These are phyloP conservation scores for Tinea pellionella DNA, from an alignment of 2,888 invertebrate genomes.

Conservation along the genomic window DNA sequence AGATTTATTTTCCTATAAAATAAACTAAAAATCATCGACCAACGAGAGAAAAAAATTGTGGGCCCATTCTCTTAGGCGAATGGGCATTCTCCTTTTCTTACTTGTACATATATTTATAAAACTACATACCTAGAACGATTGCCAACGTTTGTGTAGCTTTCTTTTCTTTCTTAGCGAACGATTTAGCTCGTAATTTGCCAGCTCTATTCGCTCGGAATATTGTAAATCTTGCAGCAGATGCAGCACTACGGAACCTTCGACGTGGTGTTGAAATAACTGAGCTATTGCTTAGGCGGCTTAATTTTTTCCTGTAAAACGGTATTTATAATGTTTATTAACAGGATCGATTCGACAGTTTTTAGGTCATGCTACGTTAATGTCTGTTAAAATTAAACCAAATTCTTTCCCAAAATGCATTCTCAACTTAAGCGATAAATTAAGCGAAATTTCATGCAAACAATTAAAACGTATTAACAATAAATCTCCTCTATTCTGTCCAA, in stretches of 20 bases:
- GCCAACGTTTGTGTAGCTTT: conserved; percentile 99
- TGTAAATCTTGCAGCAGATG: conserved; percentile 82
- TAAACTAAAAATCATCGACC: too few relatives aligned
- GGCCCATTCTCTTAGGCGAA: too few relatives aligned
- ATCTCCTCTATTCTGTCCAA: not conserved
- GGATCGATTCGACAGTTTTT: too few relatives aligned
- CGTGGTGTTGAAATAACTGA: conserved; percentile 54
- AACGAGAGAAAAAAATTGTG: too few relatives aligned
- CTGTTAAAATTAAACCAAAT: too few relatives aligned
- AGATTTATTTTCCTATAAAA: too few relatives aligned
- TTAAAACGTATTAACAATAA: not conserved
- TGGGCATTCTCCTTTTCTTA: too few relatives aligned
- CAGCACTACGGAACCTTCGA: conserved; percentile 54
- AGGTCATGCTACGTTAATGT: too few relatives aligned
- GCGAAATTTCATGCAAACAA: not conserved
- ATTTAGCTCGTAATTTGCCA: conserved; percentile 92
- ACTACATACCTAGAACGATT: conserved; percentile 94
- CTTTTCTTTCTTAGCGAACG: conserved; percentile 93
- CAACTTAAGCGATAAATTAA: too few relatives aligned
- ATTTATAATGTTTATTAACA: too few relatives aligned
- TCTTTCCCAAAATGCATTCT: too few relatives aligned
- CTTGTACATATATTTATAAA: too few relatives aligned
- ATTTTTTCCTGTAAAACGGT: conserved; percentile 49
- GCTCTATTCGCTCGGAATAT: conserved; percentile 94
- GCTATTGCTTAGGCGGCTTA: conserved; percentile 48